These are phyloP conservation scores for Pogoniulus pusillus DNA, from an alignment of 2,797 vertebrate genomes.

Conservation along the genomic window DNA sequence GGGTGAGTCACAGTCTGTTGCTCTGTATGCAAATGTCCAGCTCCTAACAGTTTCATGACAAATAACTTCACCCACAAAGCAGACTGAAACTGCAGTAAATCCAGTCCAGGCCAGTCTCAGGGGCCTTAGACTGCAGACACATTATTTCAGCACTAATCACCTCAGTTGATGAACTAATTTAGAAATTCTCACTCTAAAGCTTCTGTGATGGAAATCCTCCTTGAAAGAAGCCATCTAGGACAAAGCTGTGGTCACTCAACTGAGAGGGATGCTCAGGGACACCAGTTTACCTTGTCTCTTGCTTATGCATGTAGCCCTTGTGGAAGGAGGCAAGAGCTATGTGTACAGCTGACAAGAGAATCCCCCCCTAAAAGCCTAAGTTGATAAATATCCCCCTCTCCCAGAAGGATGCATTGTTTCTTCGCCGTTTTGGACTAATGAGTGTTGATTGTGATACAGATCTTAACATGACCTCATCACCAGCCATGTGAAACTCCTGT, in stretches of 20 bases:
- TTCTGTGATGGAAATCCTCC: not conserved
- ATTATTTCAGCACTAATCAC: not conserved
- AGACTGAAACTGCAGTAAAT: not conserved
- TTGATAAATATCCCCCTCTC: not conserved
- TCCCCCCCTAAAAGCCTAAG: not conserved
- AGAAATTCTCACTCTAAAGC: not conserved
- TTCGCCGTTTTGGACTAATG: not conserved
- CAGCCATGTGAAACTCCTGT: slow-evolving; percentile 1
- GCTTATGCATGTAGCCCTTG: not conserved
- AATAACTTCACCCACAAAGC: not conserved
- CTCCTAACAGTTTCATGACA: not conserved
- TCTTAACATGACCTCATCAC: not conserved
- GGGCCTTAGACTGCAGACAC: not conserved
- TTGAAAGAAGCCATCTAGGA: not conserved
- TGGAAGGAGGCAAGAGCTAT: not conserved
- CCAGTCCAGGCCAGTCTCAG: not conserved
- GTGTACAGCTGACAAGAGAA: not conserved
- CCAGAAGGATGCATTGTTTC: not conserved
- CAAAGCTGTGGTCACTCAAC: not conserved
- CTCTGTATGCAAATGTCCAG: not conserved
- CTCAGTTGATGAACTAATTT: not conserved
- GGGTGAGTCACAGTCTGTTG: not conserved
- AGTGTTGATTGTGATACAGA: not conserved
- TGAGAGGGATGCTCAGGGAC: not conserved
- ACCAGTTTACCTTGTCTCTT: not conserved